phyloP scores from a whole-genome alignment of 1,140 invertebrate species.

The Anthonomus grandis region DNA sequence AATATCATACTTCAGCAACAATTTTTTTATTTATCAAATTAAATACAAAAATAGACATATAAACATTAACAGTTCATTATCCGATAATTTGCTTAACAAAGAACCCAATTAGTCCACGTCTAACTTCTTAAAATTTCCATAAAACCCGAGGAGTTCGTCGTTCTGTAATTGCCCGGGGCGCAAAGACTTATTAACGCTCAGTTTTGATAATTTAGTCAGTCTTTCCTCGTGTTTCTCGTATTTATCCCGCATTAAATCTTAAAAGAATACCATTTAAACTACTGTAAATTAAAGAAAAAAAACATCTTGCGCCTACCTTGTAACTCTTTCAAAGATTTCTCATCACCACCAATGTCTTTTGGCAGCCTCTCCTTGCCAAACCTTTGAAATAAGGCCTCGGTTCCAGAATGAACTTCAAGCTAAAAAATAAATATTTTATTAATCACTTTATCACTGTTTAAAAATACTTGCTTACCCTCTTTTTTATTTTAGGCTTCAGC shows the following conservation, averaged over 20 bases:
- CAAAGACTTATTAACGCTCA: slow-evolving; percentile 27
- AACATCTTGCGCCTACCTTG: slow-evolving; percentile 5
- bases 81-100: no score
- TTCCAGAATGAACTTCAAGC: slow-evolving; percentile 3
- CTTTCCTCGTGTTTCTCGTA: no score
- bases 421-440: slow-evolving; percentile 8
- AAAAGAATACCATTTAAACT: no score
- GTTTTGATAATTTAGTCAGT: slow-evolving; percentile 21
- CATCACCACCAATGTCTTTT: slow-evolving; percentile 56
- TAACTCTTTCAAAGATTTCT: slow-evolving; percentile 9
- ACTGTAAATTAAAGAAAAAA: neutral
- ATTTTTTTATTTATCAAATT: no score
- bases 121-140: slow-evolving; percentile 34
- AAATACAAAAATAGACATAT: no score
- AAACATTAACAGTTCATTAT: no score
- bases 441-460: neutral
- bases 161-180: slow-evolving; percentile 28
- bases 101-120: slow-evolving; percentile 30
- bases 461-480: slow-evolving; percentile 46
- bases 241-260: no score
- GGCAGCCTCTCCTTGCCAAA: slow-evolving; percentile 55
- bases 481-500: slow-evolving; percentile 52
- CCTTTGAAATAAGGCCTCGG: slow-evolving; percentile 45
- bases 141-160: slow-evolving; percentile 33
- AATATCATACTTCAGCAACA: no score